Evolutionary conservation across 2,888 invertebrate genomes (phyloP), one percentile per base, ranked within the genome.

Genomic region (Hofmannophila pseudospretella): DNA sequence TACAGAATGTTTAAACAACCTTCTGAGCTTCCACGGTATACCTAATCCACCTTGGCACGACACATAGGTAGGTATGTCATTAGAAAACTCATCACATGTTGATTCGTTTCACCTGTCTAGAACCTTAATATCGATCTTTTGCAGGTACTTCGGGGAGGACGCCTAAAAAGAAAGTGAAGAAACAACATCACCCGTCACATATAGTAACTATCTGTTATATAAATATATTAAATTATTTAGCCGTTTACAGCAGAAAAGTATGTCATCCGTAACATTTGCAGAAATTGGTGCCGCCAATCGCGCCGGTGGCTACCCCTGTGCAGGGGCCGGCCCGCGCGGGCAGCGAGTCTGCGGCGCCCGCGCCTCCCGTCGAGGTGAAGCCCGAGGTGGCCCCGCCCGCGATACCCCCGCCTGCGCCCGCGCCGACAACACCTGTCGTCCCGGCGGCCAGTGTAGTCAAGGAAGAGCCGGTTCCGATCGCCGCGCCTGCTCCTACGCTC

Each of bases 161-260:
- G 29, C 74, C 78, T 9, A 85, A 85, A 67, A 85, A 85, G 68
- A 85, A 85, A 68, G 49, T 64, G 22, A 86, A 84, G 62, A 86
- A 84, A 49, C 71, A 71, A 8, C 76, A 74, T 41, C 79, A 74
- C 16, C 62, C 70, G 7, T 64, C 62, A 36, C 86, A 76, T 80
- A 86, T 84, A 75, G 89, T 85, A 74, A 78, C 43, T 67, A 64
- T 51, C 19, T 32, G 34, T 45, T 44, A 30, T 26, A 47, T 23
- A 25, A 13, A 36, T 22, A 11, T n/a, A 9, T 25, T 23, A 23
- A 2, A 23, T 23, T 23, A 23, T 23, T 8, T 23, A 23, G n/a
- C n/a, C n/a, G n/a, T n/a, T n/a, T 23, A 23, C 8, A 5, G 4
- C 7, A 23, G 8, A 7, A 16, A 16, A 16, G 16, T 16, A 16